Percentiles rank a stretch among this genome's conserved stretches.
Evolutionary conservation across 2,888 invertebrate species (phyloP).

Genomic region (Acholoe squamosa): DNA sequence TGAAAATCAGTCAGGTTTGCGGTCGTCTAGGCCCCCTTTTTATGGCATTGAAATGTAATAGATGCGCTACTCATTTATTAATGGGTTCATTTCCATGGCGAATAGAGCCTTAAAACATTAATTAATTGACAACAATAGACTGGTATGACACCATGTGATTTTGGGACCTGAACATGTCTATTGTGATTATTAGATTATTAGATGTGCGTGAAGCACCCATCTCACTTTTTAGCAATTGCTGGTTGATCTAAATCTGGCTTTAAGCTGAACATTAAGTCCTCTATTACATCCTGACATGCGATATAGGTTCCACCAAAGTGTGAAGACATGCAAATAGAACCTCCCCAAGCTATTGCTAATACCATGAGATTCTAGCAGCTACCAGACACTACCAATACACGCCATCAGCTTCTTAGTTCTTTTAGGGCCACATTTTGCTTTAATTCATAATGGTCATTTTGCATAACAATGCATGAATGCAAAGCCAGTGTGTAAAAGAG

Average conservation of each 20-base stretch:
- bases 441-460: too few species aligned
- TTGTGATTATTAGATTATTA: neutral
- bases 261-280: neutral
- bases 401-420: too few species aligned
- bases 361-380: too few species aligned
- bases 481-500: too few species aligned
- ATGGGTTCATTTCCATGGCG: neutral
- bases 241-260: conserved; percentile 24
- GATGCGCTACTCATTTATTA: neutral
- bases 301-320: neutral
- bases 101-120: neutral
- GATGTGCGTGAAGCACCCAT: neutral
- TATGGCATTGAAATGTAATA: too few species aligned
- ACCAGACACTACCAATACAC: too few species aligned
- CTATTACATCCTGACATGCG: neutral
- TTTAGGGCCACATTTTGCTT: too few species aligned
- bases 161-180: neutral
- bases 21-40: neutral
- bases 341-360: too few species aligned
- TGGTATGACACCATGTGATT: neutral
- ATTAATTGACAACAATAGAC: neutral
- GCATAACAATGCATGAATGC: too few species aligned
- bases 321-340: neutral
- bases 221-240: neutral
- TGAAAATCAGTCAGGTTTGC: neutral